These are phyloP conservation scores for Hymenopus coronatus DNA, from an alignment of 2,888 invertebrate genomes.

Conservation along the genomic window DNA sequence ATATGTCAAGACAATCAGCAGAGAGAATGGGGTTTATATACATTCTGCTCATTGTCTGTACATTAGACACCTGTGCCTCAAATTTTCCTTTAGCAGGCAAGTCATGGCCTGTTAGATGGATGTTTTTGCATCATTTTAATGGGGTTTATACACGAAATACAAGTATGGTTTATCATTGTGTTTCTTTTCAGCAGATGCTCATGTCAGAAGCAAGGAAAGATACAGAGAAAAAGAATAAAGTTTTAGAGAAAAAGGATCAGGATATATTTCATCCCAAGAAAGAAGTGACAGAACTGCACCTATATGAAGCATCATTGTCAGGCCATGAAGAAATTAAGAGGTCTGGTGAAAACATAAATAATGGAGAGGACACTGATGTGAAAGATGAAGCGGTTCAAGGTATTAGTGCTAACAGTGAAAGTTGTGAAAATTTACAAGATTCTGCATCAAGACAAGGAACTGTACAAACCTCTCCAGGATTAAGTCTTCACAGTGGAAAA, in stretches of 20 bases:
- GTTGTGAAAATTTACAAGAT: constrained; percentile 53
- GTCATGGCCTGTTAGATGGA: too few species aligned
- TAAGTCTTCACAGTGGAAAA: constrained; percentile 31
- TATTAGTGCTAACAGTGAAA: constrained; percentile 25
- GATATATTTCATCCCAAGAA: constrained; percentile 75
- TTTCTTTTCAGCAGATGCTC: constrained; percentile 46
- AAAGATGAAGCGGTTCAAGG: background rate
- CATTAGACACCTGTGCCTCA: too few species aligned
- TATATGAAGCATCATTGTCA: constrained; percentile 75
- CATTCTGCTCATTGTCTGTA: too few species aligned
- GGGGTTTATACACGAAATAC: too few species aligned
- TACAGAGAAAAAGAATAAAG: constrained; percentile 76
- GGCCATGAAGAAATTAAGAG: constrained; percentile 54
- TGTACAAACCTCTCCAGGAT: constrained; percentile 36
- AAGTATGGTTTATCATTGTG: too few species aligned
- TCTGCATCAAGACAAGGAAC: background rate
- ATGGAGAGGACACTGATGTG: background rate
- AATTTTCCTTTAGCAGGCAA: too few species aligned
- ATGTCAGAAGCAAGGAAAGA: constrained; percentile 72
- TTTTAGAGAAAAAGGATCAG: constrained; percentile 77
- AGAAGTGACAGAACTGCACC: constrained; percentile 75
- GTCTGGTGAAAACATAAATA: constrained; percentile 55
- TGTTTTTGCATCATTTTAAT: too few species aligned
- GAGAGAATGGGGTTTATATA: too few species aligned
- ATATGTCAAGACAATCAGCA: too few species aligned